A percentile compares a stretch with the other conserved stretches of the same genome.
Conservation (phyloP, 2,888 invertebrate genomes). For the Caenorhabditis wallacei region DNA sequence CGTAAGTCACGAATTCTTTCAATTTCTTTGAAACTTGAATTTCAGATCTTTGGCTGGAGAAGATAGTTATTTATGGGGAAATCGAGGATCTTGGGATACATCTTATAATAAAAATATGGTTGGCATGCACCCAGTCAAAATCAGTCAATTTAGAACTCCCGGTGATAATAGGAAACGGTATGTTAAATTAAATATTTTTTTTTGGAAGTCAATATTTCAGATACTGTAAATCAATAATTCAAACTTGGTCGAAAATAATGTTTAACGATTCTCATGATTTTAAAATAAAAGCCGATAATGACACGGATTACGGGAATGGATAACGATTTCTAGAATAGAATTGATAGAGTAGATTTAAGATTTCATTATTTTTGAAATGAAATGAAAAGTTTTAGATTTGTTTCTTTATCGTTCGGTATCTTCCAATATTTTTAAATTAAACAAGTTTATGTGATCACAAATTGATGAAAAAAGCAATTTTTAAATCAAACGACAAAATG, state of each 20-base stretch:
- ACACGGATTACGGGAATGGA: constrained; percentile 26
- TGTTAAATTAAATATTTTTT: neutral
- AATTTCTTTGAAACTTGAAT: neutral
- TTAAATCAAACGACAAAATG: neutral
- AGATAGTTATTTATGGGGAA: constrained; percentile 30
- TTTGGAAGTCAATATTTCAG: constrained; percentile 3
- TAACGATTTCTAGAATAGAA: neutral
- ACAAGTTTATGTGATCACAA: neutral
- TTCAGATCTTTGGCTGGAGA: constrained; percentile 19
- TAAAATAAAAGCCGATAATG: constrained; percentile 22
- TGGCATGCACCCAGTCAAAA: constrained; percentile 42
- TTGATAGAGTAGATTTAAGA: too few relatives aligned
- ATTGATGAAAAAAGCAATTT: neutral
- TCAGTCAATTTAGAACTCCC: constrained; percentile 14
- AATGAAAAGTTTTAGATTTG: neutral
- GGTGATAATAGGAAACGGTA: neutral
- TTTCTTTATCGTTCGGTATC: too few relatives aligned
- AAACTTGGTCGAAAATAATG: constrained; percentile 6
- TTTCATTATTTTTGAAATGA: too few relatives aligned
- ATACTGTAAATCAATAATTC: constrained; percentile 3
- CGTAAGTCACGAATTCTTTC: constrained; percentile 14
- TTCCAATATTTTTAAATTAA: neutral
- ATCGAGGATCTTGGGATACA: constrained; percentile 12
- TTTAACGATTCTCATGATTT: constrained; percentile 8
- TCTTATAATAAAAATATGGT: constrained; percentile 18